These are phyloP conservation scores for Pangasius larnaudii DNA, from an alignment of 2,797 vertebrate genomes.

Conservation along the genomic window DNA sequence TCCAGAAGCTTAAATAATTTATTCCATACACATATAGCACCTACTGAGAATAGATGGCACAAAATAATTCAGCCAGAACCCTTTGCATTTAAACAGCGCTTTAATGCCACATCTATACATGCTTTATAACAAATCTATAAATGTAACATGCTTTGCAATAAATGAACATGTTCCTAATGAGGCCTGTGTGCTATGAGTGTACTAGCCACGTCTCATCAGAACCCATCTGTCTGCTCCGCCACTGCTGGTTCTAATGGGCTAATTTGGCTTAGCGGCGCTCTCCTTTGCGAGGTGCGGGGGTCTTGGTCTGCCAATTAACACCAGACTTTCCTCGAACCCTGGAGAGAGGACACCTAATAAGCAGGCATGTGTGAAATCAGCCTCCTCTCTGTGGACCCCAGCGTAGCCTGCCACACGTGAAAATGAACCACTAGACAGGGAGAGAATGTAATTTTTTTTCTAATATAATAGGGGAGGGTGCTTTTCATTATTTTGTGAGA, in stretches of 20 bases:
- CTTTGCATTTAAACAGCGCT: constrained; percentile 29
- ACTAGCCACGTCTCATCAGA: constrained; percentile 14
- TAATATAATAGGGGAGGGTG: constrained; percentile 20
- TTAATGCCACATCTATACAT: constrained; percentile 4
- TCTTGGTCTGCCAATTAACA: constrained; percentile 82
- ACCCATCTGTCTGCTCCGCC: constrained; percentile 58
- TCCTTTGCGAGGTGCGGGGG: constrained; percentile 72
- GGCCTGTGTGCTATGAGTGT: constrained; percentile 10
- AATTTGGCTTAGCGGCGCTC: constrained; percentile 66
- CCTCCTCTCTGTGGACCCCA: constrained; percentile 34
- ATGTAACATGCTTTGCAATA: background rate
- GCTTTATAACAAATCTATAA: constrained; percentile 24
- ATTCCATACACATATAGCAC: constrained; percentile 1
- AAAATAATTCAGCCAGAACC: background rate
- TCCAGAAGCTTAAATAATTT: constrained; percentile 25
- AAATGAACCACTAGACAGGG: constrained; percentile 75
- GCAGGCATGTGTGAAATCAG: constrained; percentile 79
- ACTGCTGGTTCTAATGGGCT: constrained; percentile 73
- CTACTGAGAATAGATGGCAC: background rate
- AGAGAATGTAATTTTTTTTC: constrained; percentile 52
- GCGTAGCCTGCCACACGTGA: constrained; percentile 62
- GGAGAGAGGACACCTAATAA: constrained; percentile 70
- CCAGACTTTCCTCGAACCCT: constrained; percentile 68
- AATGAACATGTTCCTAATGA: constrained; percentile 34
- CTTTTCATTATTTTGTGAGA: constrained; percentile 41